Percentiles rank a stretch among this genome's conserved stretches.
Evolutionary conservation across 2,113 vertebrate species (phyloP).

Genomic region (Malurus elegans): DNA sequence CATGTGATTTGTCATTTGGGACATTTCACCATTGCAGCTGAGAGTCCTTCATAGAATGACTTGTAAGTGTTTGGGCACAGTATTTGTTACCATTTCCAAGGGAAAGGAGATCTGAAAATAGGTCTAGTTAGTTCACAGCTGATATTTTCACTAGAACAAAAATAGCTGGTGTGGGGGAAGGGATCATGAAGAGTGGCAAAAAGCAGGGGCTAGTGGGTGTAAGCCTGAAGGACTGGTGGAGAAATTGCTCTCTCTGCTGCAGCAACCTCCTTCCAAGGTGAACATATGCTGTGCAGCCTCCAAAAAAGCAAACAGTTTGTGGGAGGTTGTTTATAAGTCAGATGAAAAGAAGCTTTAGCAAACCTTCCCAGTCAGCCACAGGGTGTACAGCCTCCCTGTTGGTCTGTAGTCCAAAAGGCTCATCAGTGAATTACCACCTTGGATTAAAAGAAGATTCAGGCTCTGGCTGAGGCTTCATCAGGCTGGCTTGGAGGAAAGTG

Average conservation of each 20-base stretch:
- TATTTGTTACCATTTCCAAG: not conserved
- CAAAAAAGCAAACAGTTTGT: slow-evolving; percentile 14
- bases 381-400: not conserved
- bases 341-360: not conserved
- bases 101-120: slow-evolving; percentile 13
- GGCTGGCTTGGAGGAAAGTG: not conserved
- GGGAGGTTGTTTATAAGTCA: slow-evolving; percentile 4
- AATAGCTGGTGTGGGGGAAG: not conserved
- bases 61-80: not conserved
- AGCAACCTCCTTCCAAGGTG: slow-evolving; percentile 36
- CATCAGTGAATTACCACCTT: not conserved
- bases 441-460: not conserved
- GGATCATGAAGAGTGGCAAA: not conserved
- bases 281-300: slow-evolving; percentile 32
- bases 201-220: slow-evolving; percentile 18
- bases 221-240: not conserved
- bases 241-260: slow-evolving; percentile 28
- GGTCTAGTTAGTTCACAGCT: slow-evolving; percentile 3
- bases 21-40: slow-evolving; percentile 19
- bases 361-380: not conserved
- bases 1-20: not conserved
- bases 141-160: slow-evolving; percentile 34
- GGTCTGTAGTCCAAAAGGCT: not conserved
- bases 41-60: slow-evolving; percentile 2
- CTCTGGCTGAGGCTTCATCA: not conserved